Evolutionary conservation across 1,140 invertebrate species (phyloP).

Genomic region (Cherax quadricarinatus): DNA sequence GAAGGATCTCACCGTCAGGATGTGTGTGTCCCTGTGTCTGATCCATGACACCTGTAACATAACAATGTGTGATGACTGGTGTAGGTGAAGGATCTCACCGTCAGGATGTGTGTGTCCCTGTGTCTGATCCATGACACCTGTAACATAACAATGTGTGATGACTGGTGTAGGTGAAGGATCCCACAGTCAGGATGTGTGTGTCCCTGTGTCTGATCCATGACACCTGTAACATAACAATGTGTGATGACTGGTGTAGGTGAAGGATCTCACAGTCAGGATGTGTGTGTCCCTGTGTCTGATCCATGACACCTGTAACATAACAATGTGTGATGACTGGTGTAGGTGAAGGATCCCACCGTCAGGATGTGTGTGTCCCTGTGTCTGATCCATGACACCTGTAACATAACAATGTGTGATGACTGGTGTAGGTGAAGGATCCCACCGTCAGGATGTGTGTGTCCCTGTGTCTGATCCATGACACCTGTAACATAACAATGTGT

Average conservation of each 20-base stretch:
- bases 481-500: constrained; percentile 75
- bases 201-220: constrained; percentile 77
- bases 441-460: constrained; percentile 80
- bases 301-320: constrained; percentile 76
- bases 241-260: constrained; percentile 87
- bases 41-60: constrained; percentile 76
- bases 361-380: constrained; percentile 76
- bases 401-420: constrained; percentile 79
- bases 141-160: constrained; percentile 78
- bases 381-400: constrained; percentile 77
- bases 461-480: constrained; percentile 77
- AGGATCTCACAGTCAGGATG: constrained; percentile 82
- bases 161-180: constrained; percentile 85
- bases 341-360: constrained; percentile 85
- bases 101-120: constrained; percentile 77
- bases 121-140: constrained; percentile 77
- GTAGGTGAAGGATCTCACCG: constrained; percentile 85
- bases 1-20: constrained; percentile 83
- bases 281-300: constrained; percentile 76
- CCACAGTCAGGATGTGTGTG: constrained; percentile 80
- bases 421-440: constrained; percentile 85
- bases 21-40: constrained; percentile 75
- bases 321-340: constrained; percentile 83
- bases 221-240: constrained; percentile 74
- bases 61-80: constrained; percentile 82